These are phyloP conservation scores for Campoplex capitator DNA, from an alignment of 2,888 invertebrate genomes.

Conservation along the genomic window DNA sequence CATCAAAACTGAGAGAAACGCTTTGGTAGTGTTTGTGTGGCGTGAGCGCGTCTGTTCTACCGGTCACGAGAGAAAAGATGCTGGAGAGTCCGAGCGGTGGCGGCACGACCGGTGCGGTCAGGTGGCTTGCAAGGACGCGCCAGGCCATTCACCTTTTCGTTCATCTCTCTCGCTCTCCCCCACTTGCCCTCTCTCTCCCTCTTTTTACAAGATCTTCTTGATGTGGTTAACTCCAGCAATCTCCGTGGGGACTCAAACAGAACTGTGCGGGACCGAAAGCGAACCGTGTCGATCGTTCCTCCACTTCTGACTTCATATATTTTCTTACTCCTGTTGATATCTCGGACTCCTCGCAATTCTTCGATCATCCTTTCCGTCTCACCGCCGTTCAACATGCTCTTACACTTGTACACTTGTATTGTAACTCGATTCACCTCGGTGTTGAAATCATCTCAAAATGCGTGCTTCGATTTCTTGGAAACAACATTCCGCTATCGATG, in stretches of 20 bases:
- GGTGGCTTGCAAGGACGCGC: constrained; percentile 84
- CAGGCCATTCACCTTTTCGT: constrained; percentile 82
- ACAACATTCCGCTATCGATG: not conserved
- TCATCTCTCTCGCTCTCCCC: constrained; percentile 38
- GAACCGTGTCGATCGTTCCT: constrained; percentile 49
- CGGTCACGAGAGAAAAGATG: constrained; percentile 74
- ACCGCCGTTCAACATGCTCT: not conserved
- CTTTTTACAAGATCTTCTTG: constrained; percentile 31
- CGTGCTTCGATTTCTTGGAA: constrained; percentile 30
- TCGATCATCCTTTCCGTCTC: not conserved
- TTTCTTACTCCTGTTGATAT: constrained; percentile 9
- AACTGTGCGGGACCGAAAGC: constrained; percentile 44
- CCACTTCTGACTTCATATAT: constrained; percentile 27
- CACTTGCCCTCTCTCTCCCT: constrained; percentile 34
- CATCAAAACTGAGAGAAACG: constrained; percentile 42
- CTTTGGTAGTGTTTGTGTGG: constrained; percentile 27
- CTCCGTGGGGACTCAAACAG: constrained; percentile 26
- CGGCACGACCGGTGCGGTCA: constrained; percentile 83
- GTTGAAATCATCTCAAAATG: constrained; percentile 48
- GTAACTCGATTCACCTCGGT: constrained; percentile 56
- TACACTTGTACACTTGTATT: constrained; percentile 25
- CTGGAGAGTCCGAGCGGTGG: constrained; percentile 82
- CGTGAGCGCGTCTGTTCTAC: constrained; percentile 54
- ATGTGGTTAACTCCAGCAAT: constrained; percentile 47
- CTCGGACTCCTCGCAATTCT: not conserved